Evolutionary conservation across 1,140 invertebrate genomes (phyloP).

Genomic region (Gerris buenoi): DNA sequence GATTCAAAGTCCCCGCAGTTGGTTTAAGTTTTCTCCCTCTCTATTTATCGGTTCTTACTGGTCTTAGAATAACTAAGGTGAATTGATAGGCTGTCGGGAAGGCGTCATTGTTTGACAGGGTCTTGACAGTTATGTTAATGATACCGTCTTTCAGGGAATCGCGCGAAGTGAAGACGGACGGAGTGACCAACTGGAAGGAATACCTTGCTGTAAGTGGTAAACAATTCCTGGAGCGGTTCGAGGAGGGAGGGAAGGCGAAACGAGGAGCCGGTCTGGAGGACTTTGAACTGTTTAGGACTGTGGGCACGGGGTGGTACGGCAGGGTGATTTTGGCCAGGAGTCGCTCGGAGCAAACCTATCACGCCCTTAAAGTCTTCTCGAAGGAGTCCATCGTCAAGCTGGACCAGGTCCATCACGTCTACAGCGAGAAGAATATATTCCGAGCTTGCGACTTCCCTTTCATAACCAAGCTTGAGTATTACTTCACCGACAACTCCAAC

Average conservation of each 20-base stretch:
- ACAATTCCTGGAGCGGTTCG: background rate
- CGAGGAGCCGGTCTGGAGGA: slow-evolving; percentile 20
- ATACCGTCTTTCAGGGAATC: background rate
- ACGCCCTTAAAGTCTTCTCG: slow-evolving; percentile 81
- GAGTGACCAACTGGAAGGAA: background rate
- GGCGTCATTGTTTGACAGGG: too few relatives aligned
- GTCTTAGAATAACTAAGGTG: too few relatives aligned
- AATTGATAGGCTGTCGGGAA: too few relatives aligned
- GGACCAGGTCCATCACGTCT: slow-evolving; percentile 71
- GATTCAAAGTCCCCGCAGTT: too few relatives aligned
- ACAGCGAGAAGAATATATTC: slow-evolving; percentile 74
- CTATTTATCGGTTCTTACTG: too few relatives aligned
- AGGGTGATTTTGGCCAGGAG: slow-evolving; percentile 67
- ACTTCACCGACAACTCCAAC: slow-evolving; percentile 73
- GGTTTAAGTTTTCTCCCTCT: too few relatives aligned
- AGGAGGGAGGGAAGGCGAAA: slow-evolving; percentile 49
- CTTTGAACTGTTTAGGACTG: slow-evolving; percentile 45
- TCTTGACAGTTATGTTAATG: too few relatives aligned
- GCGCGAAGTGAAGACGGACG: background rate
- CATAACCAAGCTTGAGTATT: slow-evolving; percentile 65
- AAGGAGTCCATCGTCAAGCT: slow-evolving; percentile 72
- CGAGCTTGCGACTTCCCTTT: slow-evolving; percentile 67
- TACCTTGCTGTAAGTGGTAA: background rate
- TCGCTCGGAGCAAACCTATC: slow-evolving; percentile 42
- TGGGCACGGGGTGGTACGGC: slow-evolving; percentile 82